These are phyloP conservation scores for Nemurella pictetii DNA, from an alignment of 2,888 invertebrate genomes.

Conservation along the genomic window DNA sequence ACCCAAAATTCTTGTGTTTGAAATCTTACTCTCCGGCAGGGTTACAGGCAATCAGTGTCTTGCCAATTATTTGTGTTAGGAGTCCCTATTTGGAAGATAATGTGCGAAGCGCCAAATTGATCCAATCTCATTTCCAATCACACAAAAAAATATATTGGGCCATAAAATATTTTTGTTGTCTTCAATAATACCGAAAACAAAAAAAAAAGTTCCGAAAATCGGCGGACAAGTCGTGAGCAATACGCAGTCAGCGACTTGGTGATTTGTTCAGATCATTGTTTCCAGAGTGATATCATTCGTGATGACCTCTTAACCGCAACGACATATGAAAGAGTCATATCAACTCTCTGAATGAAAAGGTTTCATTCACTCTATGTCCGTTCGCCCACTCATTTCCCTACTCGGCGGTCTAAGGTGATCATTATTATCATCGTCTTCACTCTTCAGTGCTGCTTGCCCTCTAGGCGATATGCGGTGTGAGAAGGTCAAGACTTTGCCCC, in stretches of 20 bases:
- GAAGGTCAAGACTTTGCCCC: slow-evolving; percentile 15
- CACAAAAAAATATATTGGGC: too few relatives aligned
- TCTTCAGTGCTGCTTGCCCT: background rate
- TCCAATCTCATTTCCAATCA: too few relatives aligned
- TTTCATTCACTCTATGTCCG: background rate
- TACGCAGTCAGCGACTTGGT: too few relatives aligned
- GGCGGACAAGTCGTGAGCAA: background rate
- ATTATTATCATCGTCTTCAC: background rate
- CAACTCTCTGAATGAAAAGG: background rate
- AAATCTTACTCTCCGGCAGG: too few relatives aligned
- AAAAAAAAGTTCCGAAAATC: too few relatives aligned
- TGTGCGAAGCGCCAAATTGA: too few relatives aligned
- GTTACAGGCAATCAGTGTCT: too few relatives aligned
- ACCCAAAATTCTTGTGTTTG: too few relatives aligned
- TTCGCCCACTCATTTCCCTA: background rate
- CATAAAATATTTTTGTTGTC: too few relatives aligned
- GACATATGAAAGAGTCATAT: background rate
- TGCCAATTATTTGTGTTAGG: too few relatives aligned
- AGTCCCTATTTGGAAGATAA: too few relatives aligned
- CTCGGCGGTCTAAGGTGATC: background rate
- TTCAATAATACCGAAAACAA: too few relatives aligned
- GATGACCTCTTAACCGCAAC: background rate
- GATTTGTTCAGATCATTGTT: background rate
- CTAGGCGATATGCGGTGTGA: background rate
- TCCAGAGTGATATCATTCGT: background rate